Base-by-base conservation (phyloP, 2,113 vertebrate genomes). In the Ailuropoda melanoleuca region DNA sequence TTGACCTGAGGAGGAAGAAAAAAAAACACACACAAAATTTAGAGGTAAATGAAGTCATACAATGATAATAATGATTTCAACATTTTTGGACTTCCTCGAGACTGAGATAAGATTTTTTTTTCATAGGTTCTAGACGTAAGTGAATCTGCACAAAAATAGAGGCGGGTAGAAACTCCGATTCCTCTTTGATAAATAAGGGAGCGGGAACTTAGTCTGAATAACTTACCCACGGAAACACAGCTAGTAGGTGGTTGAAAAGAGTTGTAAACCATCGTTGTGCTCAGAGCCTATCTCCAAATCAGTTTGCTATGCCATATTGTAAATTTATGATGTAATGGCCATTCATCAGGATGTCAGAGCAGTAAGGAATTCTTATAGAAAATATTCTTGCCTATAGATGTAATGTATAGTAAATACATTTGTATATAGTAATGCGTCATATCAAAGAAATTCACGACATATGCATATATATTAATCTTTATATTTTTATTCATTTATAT, bases 281-380 rank as follows among this genome's bases (percentile, higher is more conserved):
- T 23, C 19, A 43, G 11, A 56, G 4, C 4, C 66, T 43, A n/a
- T 56, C 31, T 77, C 26, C 21, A 82, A 8, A 92, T 72, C 2
- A 64, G 1, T 83, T 87, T 97, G 78, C 17, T 77, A 68, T 96
- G 93, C 34, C 78, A n/a, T 91, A 88, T 74, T 66, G 8, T 72
- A 64, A 95, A 97, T 92, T 86, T 92, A 92, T 97, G 89, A 95
- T 82, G 92, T 66, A 95, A 53, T 78, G 39, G 93, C 64, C 58
- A 53, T 89, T 98, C 90, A 84, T 91, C 2, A 53, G n/a, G 9
- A 60, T 74, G 60, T 94, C 93, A 95, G 78, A 94, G 72, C 29
- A 97, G 39, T 90, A 6, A 96, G 5, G 2, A 26, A 96, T 91
- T 96, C 86, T 92, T 88, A 70, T 77, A 90, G 92, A 96, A 95